Evolutionary conservation across 2,888 invertebrate genomes (phyloP).

Genomic region (Archaeoteleia sp.): DNA sequence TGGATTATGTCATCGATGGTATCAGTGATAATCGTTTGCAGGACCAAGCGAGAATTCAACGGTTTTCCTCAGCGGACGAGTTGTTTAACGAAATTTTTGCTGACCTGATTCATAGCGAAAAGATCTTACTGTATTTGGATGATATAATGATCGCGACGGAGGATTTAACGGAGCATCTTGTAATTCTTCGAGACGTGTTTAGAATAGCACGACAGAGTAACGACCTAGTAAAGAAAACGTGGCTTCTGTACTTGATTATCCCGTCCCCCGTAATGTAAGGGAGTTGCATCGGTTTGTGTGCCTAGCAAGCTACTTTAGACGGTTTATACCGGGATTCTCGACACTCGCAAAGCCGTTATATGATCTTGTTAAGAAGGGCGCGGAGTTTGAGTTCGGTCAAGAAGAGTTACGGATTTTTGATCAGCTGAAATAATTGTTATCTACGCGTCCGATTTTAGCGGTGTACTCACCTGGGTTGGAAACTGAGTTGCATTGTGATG

Average conservation of each 20-base stretch:
- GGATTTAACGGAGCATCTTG: not conserved
- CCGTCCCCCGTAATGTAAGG: slow-evolving; percentile 27
- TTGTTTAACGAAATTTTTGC: not conserved
- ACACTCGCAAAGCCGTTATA: not conserved
- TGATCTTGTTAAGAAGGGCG: slow-evolving; percentile 5
- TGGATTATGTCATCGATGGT: no score
- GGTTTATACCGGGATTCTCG: slow-evolving; percentile 1
- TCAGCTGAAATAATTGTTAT: slow-evolving; percentile 25
- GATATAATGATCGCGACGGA: slow-evolving; percentile 6
- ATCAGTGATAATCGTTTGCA: no score
- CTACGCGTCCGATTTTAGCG: slow-evolving; percentile 35
- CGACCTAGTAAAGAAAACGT: slow-evolving; percentile 1
- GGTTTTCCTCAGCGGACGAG: no score
- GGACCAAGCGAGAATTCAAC: no score
- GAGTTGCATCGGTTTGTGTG: slow-evolving; percentile 10
- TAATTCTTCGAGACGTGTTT: slow-evolving; percentile 29
- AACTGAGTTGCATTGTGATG: slow-evolving; percentile 58
- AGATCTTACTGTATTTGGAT: slow-evolving; percentile 4
- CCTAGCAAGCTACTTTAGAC: not conserved
- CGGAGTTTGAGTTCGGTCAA: slow-evolving; percentile 30
- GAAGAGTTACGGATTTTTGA: slow-evolving; percentile 35
- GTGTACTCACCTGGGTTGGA: no score
- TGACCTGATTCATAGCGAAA: not conserved
- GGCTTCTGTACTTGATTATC: not conserved
- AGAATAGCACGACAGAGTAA: no score